Percentiles rank a stretch among this genome's conserved stretches.
Evolutionary conservation across 2,113 vertebrate species (phyloP).

Genomic region (Centropus bengalensis): DNA sequence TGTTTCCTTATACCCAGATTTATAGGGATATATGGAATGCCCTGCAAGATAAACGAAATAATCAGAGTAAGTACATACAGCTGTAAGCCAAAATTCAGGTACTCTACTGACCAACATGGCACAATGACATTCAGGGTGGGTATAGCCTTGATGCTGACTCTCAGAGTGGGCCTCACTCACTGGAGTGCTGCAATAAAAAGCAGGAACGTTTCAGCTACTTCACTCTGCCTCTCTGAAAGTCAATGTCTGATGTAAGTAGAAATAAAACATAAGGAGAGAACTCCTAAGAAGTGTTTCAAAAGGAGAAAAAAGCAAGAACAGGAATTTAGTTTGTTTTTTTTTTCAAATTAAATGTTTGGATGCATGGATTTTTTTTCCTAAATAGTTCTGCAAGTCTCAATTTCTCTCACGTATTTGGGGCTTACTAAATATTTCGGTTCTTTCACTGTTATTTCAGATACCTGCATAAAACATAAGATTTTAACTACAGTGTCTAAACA

Average conservation of each 20-base stretch:
- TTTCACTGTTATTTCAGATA: neutral
- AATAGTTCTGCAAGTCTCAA: neutral
- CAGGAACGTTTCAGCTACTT: neutral
- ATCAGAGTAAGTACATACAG: neutral
- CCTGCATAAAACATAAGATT: neutral
- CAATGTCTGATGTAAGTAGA: neutral
- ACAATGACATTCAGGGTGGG: neutral
- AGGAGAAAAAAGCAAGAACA: neutral
- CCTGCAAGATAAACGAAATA: neutral
- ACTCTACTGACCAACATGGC: neutral
- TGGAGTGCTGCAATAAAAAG: neutral
- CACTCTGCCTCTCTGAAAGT: neutral
- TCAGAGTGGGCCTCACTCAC: no score
- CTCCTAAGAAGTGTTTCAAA: neutral
- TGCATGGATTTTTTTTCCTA: neutral
- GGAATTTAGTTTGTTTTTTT: neutral
- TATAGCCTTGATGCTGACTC: neutral
- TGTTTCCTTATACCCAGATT: neutral
- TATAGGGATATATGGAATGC: neutral
- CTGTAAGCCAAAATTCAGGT: accelerated
- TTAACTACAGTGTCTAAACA: neutral
- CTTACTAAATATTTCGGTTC: neutral
- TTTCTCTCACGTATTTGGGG: neutral
- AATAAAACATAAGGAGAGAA: neutral
- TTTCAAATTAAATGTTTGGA: neutral